These are phyloP conservation scores for Burhinus oedicnemus DNA, from an alignment of 2,113 vertebrate genomes.

Conservation along the genomic window DNA sequence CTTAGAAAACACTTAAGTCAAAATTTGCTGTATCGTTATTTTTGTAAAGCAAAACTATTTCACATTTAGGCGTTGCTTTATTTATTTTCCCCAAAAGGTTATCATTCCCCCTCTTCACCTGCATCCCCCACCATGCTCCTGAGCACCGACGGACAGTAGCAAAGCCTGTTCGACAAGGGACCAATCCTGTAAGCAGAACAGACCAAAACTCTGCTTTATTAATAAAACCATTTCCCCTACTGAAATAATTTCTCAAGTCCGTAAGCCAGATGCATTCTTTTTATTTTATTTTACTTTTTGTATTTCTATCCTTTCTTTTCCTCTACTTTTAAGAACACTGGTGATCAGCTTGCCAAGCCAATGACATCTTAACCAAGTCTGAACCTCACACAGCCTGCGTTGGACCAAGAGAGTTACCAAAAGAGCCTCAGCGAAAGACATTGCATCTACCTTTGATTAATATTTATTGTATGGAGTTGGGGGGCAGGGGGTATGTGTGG, in stretches of 20 bases:
- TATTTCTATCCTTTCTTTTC: not conserved
- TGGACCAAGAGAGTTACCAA: not conserved
- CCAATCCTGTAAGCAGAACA: not conserved
- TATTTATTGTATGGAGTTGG: not conserved
- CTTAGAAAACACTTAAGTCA: not conserved
- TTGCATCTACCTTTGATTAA: not conserved
- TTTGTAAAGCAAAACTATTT: conserved; percentile 5
- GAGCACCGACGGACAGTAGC: no score
- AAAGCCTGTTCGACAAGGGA: not conserved
- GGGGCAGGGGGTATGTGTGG: no score
- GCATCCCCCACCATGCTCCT: not conserved
- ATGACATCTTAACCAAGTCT: not conserved
- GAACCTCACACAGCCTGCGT: not conserved
- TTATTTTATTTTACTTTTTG: not conserved
- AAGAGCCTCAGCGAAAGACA: not conserved
- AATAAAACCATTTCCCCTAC: not conserved
- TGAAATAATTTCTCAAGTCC: not conserved
- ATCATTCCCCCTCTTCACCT: not conserved
- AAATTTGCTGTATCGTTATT: not conserved
- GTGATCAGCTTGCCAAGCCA: not conserved
- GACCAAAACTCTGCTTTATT: not conserved
- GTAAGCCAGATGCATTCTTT: not conserved
- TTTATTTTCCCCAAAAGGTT: not conserved
- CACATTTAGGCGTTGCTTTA: not conserved
- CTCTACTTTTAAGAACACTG: not conserved